Evolutionary conservation across 1,140 invertebrate species (phyloP).

Genomic region (Metopolophium dirhodum): DNA sequence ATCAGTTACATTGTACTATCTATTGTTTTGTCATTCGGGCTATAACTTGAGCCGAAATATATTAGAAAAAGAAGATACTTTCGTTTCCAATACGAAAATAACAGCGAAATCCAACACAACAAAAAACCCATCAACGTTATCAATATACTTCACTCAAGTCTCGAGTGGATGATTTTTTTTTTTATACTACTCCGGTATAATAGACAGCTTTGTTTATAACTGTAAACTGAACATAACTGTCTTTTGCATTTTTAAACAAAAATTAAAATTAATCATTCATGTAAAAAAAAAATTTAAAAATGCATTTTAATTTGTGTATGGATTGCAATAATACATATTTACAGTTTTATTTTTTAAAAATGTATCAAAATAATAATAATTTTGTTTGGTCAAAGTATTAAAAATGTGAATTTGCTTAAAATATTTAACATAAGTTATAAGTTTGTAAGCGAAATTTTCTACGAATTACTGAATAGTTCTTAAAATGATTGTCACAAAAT

Average conservation of each 20-base stretch:
- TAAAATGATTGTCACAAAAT: not conserved
- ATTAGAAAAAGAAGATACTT: not conserved
- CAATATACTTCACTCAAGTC: not conserved
- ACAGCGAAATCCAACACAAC: not conserved
- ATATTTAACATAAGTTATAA: not conserved
- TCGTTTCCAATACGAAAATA: not conserved
- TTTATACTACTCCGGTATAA: not conserved
- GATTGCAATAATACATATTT: not conserved
- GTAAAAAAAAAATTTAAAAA: too few species aligned
- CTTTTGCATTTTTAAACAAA: not conserved
- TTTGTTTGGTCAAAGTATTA: not conserved
- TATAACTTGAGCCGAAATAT: not conserved
- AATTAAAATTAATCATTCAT: not conserved
- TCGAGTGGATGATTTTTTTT: not conserved
- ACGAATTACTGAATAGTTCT: not conserved
- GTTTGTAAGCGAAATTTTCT: not conserved
- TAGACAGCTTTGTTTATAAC: not conserved
- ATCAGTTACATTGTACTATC: slow-evolving; percentile 10
- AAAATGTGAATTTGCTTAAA: not conserved
- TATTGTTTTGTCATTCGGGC: slow-evolving; percentile 2
- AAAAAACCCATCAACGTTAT: not conserved
- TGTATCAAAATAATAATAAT: not conserved
- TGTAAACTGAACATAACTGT: not conserved
- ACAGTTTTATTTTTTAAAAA: not conserved
- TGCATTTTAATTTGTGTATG: not conserved